phyloP scores from a whole-genome alignment of 2,797 vertebrate genomes.

The Molossus molossus region DNA sequence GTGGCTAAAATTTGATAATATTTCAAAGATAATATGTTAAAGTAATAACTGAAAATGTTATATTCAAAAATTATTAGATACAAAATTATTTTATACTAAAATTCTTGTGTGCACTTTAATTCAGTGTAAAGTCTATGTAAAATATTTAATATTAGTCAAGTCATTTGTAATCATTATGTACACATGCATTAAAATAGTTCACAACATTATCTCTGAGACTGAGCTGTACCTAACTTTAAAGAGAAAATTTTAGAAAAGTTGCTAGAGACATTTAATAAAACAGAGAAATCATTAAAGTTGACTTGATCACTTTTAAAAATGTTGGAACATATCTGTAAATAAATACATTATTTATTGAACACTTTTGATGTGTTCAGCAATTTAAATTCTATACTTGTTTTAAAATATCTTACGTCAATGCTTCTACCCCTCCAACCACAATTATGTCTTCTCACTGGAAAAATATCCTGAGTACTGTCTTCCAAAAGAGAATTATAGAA shows the following conservation, averaged over 20 bases:
- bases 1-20: background rate
- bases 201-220: conserved; percentile 13
- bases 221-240: conserved; percentile 42
- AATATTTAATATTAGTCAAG: conserved; percentile 22
- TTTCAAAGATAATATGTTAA: conserved; percentile 24
- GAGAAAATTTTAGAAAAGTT: conserved; percentile 9
- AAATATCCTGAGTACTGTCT: background rate
- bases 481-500: conserved; percentile 44
- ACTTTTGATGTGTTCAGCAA: background rate
- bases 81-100: conserved; percentile 15
- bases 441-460: conserved; percentile 46
- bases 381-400: conserved; percentile 54
- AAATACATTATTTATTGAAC: conserved; percentile 22
- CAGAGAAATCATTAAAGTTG: conserved; percentile 15
- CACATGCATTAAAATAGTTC: conserved; percentile 21
- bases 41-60: background rate
- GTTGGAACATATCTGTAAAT: conserved; percentile 2
- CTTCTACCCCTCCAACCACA: background rate
- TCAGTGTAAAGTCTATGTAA: background rate
- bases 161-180: background rate
- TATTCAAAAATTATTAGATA: conserved; percentile 39
- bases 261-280: conserved; percentile 7
- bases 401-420: background rate
- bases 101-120: background rate
- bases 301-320: background rate